Evolutionary conservation across 2,888 invertebrate genomes (phyloP).

Genomic region (Epsilonema sp.): DNA sequence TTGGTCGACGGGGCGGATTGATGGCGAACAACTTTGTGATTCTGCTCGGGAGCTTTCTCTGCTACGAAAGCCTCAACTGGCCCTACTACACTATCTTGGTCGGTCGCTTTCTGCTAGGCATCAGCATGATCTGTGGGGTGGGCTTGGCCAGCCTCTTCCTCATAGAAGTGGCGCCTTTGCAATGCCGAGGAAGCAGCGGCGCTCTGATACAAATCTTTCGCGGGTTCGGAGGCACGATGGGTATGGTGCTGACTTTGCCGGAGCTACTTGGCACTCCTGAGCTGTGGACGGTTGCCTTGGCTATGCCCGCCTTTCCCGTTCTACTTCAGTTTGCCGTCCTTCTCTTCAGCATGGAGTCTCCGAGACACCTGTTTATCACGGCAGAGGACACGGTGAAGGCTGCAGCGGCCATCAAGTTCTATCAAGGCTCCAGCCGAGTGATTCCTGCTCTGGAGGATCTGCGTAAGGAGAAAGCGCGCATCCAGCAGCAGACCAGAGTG

Average conservation of each 20-base stretch:
- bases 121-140: constrained; percentile 5
- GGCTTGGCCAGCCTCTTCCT: constrained; percentile 2
- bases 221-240: constrained; percentile 3
- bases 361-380: constrained; percentile 4
- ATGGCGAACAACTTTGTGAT: not conserved
- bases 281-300: constrained; percentile 2
- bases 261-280: not conserved
- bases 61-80: not conserved
- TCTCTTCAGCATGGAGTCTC: constrained; percentile 1
- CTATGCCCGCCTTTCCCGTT: constrained; percentile 1
- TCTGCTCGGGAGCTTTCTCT: not conserved
- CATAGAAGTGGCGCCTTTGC: constrained; percentile 2
- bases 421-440: not conserved
- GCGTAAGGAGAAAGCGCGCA: not conserved
- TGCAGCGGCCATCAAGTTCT: not conserved
- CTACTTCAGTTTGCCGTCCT: constrained; percentile 1
- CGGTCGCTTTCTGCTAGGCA: not conserved
- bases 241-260: constrained; percentile 4
- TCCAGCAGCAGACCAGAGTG: too few relatives aligned
- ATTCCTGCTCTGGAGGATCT: not conserved
- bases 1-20: not conserved
- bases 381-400: not conserved
- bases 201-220: constrained; percentile 5
- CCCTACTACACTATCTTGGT: too few relatives aligned
- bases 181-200: not conserved